A percentile compares a stretch with the other conserved stretches of the same genome.
These are phyloP conservation scores for Jaculus jaculus DNA, from an alignment of 2,113 vertebrate species.

Conservation along the genomic window DNA sequence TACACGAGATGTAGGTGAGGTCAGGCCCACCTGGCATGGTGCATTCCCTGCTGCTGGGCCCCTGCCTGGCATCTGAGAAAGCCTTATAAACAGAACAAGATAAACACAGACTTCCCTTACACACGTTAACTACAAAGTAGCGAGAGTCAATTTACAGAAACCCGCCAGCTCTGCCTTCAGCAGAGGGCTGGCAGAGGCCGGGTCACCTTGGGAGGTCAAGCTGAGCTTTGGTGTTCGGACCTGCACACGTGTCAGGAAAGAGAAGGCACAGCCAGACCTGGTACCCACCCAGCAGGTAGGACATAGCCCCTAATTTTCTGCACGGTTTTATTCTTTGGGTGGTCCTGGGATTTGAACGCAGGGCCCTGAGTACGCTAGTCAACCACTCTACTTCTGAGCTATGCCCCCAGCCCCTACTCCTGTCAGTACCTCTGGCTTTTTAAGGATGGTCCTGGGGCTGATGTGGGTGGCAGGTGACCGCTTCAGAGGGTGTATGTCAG, in stretches of 20 bases:
- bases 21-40: accelerated
- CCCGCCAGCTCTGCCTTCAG: too few species aligned
- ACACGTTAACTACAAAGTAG: not conserved
- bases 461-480: not conserved
- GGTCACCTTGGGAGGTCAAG: not conserved
- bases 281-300: not conserved
- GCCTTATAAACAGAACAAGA: constrained; percentile 4
- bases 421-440: not conserved
- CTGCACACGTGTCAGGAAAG: accelerated
- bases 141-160: not conserved
- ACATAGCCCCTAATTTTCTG: not conserved
- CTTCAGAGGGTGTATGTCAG: not conserved
- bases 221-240: too few species aligned
- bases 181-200: not conserved
- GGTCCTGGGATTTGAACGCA: too few species aligned
- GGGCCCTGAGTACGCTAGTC: too few species aligned
- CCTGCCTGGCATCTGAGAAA: constrained; percentile 11
- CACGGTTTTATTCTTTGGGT: too few species aligned
- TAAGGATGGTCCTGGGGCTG: not conserved
- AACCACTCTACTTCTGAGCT: too few species aligned
- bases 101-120: not conserved
- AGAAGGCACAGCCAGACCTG: not conserved
- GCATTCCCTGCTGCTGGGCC: not conserved
- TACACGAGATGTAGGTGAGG: not conserved
- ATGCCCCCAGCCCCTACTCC: too few species aligned